Conservation (phyloP, 2,888 invertebrate species). For the Hirtodrosophila histrioides region DNA sequence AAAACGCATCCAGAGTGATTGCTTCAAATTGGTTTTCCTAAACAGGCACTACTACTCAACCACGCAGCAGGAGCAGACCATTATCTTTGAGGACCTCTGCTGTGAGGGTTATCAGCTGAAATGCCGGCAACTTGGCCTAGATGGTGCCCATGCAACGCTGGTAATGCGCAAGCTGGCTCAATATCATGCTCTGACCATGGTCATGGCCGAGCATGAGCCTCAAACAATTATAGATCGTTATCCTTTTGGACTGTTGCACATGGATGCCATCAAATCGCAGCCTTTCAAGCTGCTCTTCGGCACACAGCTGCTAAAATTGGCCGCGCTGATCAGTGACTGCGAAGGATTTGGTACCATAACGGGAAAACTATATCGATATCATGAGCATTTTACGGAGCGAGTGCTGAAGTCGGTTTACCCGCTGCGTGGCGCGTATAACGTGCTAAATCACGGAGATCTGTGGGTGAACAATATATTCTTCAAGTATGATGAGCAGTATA, state of each 20-base stretch:
- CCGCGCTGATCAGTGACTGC: conserved; percentile 65
- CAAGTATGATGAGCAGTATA: conserved; percentile 71
- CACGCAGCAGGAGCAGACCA: conserved; percentile 79
- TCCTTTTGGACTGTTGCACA: conserved; percentile 78
- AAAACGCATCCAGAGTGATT: too few relatives aligned
- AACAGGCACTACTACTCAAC: conserved; percentile 79
- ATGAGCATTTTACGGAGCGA: conserved; percentile 78
- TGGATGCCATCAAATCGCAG: conserved; percentile 77
- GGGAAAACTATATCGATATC: conserved; percentile 74
- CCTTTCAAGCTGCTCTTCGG: conserved; percentile 80
- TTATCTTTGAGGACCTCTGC: conserved; percentile 83
- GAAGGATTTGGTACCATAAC: conserved; percentile 68
- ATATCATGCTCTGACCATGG: conserved; percentile 86
- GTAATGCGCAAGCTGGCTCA: conserved; percentile 85
- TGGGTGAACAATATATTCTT: conserved; percentile 86
- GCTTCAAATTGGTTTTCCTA: background rate
- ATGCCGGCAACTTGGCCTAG: conserved; percentile 85
- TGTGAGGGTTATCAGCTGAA: conserved; percentile 85
- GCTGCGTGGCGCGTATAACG: conserved; percentile 76
- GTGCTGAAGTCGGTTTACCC: conserved; percentile 77
- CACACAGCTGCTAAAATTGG: conserved; percentile 79
- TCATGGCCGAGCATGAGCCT: conserved; percentile 83
- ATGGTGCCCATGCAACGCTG: conserved; percentile 84
- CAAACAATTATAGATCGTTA: conserved; percentile 69
- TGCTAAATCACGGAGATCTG: conserved; percentile 86